A percentile compares a stretch with the other conserved stretches of the same genome.
Conservation (phyloP, 23 tunicate species). For the Diplosoma virens region DNA sequence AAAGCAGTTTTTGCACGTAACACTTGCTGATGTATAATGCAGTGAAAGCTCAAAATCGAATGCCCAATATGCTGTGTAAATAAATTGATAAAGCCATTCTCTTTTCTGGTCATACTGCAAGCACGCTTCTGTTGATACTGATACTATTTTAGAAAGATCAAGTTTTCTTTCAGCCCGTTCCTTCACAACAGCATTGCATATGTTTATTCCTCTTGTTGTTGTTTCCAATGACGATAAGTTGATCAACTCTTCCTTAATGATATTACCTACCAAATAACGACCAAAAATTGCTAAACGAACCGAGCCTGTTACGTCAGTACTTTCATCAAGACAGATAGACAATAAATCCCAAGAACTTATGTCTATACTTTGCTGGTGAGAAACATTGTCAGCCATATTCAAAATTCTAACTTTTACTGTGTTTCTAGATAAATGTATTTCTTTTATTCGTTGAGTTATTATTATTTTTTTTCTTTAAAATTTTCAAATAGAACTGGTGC, state of each 20-base stretch:
- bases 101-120: slow-evolving; percentile 12
- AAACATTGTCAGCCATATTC: too few species aligned
- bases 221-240: slow-evolving; percentile 7
- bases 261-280: slow-evolving; percentile 21
- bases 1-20: too few species aligned
- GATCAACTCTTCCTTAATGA: slow-evolving; percentile 14
- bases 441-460: not conserved
- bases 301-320: not conserved
- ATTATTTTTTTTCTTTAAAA: slow-evolving; percentile 11
- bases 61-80: not conserved
- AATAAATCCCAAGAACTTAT: slow-evolving; percentile 10
- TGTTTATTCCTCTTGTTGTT: slow-evolving; percentile 16
- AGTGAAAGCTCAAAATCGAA: not conserved
- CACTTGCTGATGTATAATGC: too few species aligned
- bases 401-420: too few species aligned
- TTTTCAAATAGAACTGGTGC: slow-evolving; percentile 12
- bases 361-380: too few species aligned
- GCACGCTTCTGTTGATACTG: slow-evolving; percentile 14
- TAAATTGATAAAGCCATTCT: not conserved
- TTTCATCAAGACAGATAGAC: slow-evolving; percentile 18
- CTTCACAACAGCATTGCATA: slow-evolving; percentile 13
- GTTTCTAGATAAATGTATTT: too few species aligned
- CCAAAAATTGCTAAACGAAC: slow-evolving; percentile 16
- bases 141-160: slow-evolving; percentile 6
- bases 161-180: not conserved